Evolutionary conservation across 1,140 invertebrate species (phyloP), one percentile per base, ranked within the genome.

Genomic region (Bombus difficillimus): DNA sequence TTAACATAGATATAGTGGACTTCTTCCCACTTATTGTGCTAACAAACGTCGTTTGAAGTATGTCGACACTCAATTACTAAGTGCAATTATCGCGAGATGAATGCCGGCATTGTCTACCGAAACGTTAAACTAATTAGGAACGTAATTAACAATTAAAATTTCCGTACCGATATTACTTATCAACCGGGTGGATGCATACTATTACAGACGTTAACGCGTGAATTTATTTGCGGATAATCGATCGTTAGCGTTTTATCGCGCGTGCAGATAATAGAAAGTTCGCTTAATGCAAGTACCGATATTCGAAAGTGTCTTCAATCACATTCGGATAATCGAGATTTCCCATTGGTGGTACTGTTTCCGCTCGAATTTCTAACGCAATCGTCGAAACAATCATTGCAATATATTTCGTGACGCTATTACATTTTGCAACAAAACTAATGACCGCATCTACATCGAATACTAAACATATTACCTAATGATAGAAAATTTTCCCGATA

Each of bases 101-200:
- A 53, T 41, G n/a, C 78, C 74, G 34, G 15, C 9, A 47, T 71
- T 22, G 76, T 69, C 25, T 47, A 59, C 32, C 53, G 53, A 22
- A 72, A 71, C 66, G 57, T 37, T 39, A 2, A 39, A 15, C 73
- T 77, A 83, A 83, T 79, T 84, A 79, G 57, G 39, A 68, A 66
- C 10, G 22, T 79, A 39, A 83, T 83, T 83, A 83, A 77, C 73
- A 66, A 83, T 83, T 66, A 76, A 83, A 68, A 77, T 68, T 68
- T 25, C 28, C 37, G 1, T 9, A 59, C 9, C 28, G 43, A 13
- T 22, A 37, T 68, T 43, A 83, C 73, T 77, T 84, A 79, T 72
- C 83, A 59, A 34, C 1, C 69, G 74, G 64, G 1, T 18, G 28
- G 25, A 22, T 28, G 47, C 25, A 25, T 41, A 72, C 71, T 72